Evolutionary conservation across 1,140 invertebrate species (phyloP).

Genomic region (Pogonomyrmex californicus): DNA sequence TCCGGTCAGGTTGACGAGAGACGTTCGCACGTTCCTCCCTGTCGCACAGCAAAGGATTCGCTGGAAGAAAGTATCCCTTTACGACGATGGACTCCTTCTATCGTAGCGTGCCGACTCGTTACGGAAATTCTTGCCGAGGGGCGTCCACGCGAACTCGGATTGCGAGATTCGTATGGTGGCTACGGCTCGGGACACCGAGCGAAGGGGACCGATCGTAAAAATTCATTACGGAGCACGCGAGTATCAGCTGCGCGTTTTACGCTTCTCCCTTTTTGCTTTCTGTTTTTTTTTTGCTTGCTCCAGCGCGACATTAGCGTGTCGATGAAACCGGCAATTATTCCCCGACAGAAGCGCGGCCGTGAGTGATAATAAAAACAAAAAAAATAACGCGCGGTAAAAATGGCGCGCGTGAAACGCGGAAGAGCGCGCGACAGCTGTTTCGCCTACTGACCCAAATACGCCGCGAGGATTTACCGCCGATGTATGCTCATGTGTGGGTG

Average conservation of each 20-base stretch:
- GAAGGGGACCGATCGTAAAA: conserved; percentile 34
- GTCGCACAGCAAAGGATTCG: background rate
- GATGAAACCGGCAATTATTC: conserved; percentile 36
- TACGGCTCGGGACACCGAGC: background rate
- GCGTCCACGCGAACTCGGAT: background rate
- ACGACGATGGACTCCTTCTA: conserved; percentile 26
- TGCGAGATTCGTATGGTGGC: background rate
- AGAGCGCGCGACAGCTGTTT: conserved; percentile 36
- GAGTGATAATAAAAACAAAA: background rate
- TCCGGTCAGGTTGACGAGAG: conserved; percentile 77
- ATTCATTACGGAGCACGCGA: conserved; percentile 53
- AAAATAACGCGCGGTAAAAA: conserved; percentile 10
- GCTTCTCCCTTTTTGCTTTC: background rate
- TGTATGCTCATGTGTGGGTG: conserved; percentile 24
- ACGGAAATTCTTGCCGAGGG: conserved; percentile 40
- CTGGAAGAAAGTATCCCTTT: conserved; percentile 35
- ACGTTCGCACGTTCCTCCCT: conserved; percentile 72
- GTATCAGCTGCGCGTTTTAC: background rate
- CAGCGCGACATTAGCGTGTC: conserved; percentile 20
- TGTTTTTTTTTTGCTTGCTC: background rate
- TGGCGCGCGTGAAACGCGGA: conserved; percentile 20
- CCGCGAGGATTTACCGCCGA: conserved; percentile 27
- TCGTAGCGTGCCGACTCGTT: conserved; percentile 30
- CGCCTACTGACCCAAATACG: conserved; percentile 54
- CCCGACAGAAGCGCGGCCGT: background rate